A percentile compares a stretch with the other conserved stretches of the same genome.
Evolutionary conservation across 1,140 invertebrate genomes (phyloP).

Genomic region (Calliphora vicina): DNA sequence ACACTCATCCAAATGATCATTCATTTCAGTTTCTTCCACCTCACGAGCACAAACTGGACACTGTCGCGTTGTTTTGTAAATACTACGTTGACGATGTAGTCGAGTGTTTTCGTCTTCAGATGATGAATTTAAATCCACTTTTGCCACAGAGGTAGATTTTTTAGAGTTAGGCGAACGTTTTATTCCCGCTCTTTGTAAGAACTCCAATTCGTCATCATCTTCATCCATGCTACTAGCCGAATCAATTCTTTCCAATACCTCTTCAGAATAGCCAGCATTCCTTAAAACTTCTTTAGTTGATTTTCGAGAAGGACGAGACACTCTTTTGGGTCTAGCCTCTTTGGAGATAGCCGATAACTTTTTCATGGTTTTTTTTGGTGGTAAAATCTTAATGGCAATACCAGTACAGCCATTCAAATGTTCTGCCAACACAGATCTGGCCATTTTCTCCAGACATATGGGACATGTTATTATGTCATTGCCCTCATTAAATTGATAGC

Average conservation of each 20-base stretch:
- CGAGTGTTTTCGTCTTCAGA: constrained; percentile 45
- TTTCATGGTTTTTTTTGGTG: constrained; percentile 42
- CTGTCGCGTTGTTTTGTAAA: constrained; percentile 46
- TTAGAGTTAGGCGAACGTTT: neutral
- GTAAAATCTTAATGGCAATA: constrained; percentile 45
- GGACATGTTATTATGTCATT: constrained; percentile 62
- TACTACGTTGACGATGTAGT: constrained; percentile 43
- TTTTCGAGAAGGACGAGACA: constrained; percentile 30
- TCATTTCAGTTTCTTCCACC: constrained; percentile 65
- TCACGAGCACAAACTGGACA: constrained; percentile 72
- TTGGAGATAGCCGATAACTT: constrained; percentile 24
- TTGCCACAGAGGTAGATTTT: constrained; percentile 39
- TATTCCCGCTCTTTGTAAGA: neutral
- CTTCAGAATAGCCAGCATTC: constrained; percentile 46
- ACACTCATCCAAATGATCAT: constrained; percentile 68
- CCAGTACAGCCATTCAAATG: constrained; percentile 57
- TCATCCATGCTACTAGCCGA: constrained; percentile 44
- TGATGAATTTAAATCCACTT: constrained; percentile 37
- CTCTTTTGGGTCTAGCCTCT: neutral
- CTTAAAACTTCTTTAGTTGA: constrained; percentile 39
- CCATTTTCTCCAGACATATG: constrained; percentile 57
- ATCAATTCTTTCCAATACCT: constrained; percentile 42
- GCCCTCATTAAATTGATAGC: constrained; percentile 35
- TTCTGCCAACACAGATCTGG: constrained; percentile 46
- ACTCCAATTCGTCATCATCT: constrained; percentile 19